Evolutionary conservation across 2,113 vertebrate species (phyloP).

Genomic region (Australoheros scitulus): DNA sequence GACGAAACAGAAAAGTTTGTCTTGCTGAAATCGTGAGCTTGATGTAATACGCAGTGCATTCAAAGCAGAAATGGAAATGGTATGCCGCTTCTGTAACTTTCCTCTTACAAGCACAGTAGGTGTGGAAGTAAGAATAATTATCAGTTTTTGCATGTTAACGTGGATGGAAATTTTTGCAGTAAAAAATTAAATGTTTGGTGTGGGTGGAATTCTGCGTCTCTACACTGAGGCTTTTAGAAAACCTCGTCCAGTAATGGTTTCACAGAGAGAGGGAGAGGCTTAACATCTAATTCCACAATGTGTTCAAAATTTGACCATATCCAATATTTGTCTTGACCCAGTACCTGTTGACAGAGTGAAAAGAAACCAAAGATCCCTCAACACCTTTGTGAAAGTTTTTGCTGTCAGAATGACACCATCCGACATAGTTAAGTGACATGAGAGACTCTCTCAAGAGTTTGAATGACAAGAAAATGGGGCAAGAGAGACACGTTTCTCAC

Average conservation of each 20-base stretch:
- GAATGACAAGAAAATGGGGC: neutral
- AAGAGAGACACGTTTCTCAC: neutral
- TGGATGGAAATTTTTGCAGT: neutral
- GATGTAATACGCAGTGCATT: neutral
- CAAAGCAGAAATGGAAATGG: neutral
- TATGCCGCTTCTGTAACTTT: neutral
- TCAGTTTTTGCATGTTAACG: neutral
- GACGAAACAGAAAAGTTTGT: neutral
- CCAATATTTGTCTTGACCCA: neutral
- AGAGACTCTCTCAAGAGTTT: neutral
- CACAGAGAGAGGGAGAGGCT: neutral
- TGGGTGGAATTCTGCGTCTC: neutral
- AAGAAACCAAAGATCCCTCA: neutral
- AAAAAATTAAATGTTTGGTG: neutral
- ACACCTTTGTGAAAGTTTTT: neutral
- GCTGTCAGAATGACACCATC: conserved; percentile 1
- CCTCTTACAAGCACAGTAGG: neutral
- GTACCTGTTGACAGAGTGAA: neutral
- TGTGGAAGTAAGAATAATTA: neutral
- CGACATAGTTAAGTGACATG: conserved; percentile 1
- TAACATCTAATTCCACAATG: neutral
- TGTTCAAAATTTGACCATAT: neutral
- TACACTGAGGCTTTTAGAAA: neutral
- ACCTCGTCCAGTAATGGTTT: neutral
- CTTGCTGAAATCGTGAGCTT: neutral